Conservation (phyloP, 2,797 vertebrate genomes). For the Oreochromis grahami region DNA sequence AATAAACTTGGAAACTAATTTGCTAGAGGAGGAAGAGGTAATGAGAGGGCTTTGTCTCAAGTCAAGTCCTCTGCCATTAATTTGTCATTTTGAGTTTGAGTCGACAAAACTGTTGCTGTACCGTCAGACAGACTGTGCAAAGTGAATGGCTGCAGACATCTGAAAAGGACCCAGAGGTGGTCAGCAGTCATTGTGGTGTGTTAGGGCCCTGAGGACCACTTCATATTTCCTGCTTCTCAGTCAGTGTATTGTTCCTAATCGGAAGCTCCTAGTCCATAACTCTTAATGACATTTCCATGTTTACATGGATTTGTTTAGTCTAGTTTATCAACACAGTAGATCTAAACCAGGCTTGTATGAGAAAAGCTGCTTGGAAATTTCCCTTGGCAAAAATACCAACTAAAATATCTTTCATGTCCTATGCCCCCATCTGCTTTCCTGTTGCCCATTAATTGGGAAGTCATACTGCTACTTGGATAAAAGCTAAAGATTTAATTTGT, state of each 20-base stretch:
- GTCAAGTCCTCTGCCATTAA: background rate
- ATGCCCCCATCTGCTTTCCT: background rate
- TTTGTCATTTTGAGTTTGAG: background rate
- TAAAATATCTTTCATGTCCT: background rate
- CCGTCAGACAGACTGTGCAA: background rate
- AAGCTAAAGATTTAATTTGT: background rate
- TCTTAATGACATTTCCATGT: slow-evolving; percentile 3
- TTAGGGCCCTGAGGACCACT: background rate
- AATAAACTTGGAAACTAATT: background rate
- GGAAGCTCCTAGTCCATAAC: slow-evolving; percentile 7
- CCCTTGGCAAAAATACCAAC: background rate
- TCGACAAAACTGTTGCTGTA: background rate
- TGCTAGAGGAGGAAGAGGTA: background rate
- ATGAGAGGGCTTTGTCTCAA: background rate
- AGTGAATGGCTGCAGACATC: background rate
- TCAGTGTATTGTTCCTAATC: slow-evolving; percentile 15
- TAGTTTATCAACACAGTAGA: slow-evolving; percentile 10
- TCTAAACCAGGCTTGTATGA: background rate
- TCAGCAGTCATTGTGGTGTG: background rate
- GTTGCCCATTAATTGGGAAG: background rate
- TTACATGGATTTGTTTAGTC: slow-evolving; percentile 1
- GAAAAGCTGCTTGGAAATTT: slow-evolving; percentile 3
- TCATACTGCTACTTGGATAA: background rate
- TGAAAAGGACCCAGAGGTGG: background rate
- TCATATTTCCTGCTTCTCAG: slow-evolving; percentile 20